A percentile compares a stretch with the other conserved stretches of the same genome.
phyloP scores from a whole-genome alignment of 2,113 vertebrate species.

The Microcebus tavaratra region DNA sequence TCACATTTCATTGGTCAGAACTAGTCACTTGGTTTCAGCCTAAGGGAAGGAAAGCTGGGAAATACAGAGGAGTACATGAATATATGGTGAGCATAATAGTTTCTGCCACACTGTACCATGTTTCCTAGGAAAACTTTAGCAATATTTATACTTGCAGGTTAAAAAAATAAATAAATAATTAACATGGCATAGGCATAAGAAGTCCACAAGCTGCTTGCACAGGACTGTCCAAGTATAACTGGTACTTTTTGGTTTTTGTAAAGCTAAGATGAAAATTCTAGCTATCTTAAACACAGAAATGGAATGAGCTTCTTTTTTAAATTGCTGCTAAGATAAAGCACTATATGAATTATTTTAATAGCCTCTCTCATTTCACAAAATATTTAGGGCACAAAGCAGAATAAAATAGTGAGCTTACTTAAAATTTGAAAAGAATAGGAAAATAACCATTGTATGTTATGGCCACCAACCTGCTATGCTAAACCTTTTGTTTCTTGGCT shows the following conservation, averaged over 20 bases:
- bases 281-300: not conserved
- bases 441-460: not conserved
- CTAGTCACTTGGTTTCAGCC: not conserved
- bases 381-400: constrained; percentile 46
- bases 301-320: constrained; percentile 45
- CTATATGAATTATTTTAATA: constrained; percentile 38
- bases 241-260: not conserved
- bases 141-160: not conserved
- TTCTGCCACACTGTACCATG: not conserved
- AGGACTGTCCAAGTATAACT: not conserved
- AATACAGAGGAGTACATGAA: not conserved
- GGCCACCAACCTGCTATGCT: not conserved
- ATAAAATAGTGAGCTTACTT: constrained; percentile 54
- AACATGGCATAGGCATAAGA: not conserved
- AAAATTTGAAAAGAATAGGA: constrained; percentile 43
- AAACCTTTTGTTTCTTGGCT: not conserved
- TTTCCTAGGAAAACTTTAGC: not conserved
- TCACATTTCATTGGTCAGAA: not conserved
- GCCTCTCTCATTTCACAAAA: not conserved
- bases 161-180: not conserved
- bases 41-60: not conserved
- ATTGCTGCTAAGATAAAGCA: not conserved
- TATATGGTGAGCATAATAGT: not conserved
- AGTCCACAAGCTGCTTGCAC: not conserved
- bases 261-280: not conserved